A percentile compares a stretch with the other conserved stretches of the same genome.
Evolutionary conservation across 2,888 invertebrate genomes (phyloP).

Genomic region (Psylliodes chrysocephalus): DNA sequence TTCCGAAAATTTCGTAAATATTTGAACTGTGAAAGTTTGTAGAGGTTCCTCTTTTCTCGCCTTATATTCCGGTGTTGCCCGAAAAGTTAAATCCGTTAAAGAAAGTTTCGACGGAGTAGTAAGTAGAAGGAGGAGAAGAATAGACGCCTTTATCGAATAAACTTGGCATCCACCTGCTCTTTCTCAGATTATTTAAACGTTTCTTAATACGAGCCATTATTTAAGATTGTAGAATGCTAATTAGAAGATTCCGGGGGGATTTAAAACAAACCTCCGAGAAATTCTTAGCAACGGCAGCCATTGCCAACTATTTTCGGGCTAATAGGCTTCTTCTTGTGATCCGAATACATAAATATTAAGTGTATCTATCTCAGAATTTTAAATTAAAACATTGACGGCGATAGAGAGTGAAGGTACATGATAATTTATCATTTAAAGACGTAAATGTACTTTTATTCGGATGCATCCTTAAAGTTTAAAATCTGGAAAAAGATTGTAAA

Average conservation of each 20-base stretch:
- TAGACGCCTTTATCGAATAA: constrained; percentile 63
- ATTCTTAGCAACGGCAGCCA: not conserved
- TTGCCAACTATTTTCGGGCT: constrained; percentile 43
- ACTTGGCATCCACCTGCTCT: constrained; percentile 64
- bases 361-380: too few species aligned
- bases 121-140: too few species aligned
- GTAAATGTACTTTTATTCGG: too few species aligned
- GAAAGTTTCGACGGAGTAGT: constrained; percentile 43
- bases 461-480: too few species aligned
- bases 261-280: not conserved
- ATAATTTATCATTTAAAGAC: too few species aligned
- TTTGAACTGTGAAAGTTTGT: not conserved
- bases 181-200: constrained; percentile 67
- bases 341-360: too few species aligned
- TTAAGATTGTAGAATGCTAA: constrained; percentile 64
- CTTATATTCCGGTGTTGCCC: not conserved
- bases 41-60: not conserved
- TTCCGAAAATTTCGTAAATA: not conserved
- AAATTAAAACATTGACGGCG: too few species aligned
- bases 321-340: too few species aligned
- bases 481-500: too few species aligned
- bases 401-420: too few species aligned
- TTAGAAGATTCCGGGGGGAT: constrained; percentile 51
- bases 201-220: constrained; percentile 66
- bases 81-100: constrained; percentile 18